phyloP scores from a whole-genome alignment of 2,888 invertebrate species.

The Drosophila gaucha region DNA sequence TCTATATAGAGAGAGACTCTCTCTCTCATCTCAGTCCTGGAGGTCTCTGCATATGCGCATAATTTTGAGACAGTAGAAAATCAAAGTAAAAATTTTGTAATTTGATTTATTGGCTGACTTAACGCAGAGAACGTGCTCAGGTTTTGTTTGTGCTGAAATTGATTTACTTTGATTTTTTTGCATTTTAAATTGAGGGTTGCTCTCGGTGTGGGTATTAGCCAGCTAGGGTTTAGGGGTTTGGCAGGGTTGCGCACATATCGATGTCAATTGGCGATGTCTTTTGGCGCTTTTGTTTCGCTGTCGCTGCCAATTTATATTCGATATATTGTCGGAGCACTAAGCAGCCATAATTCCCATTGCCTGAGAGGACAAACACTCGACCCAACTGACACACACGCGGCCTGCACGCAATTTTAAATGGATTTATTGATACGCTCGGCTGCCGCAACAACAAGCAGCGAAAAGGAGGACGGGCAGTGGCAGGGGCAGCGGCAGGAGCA shows the following conservation, averaged over 20 bases:
- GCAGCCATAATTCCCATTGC: slow-evolving; percentile 77
- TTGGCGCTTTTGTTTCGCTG: slow-evolving; percentile 73
- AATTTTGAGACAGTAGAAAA: slow-evolving; percentile 48
- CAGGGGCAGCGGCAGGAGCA: slow-evolving; percentile 1
- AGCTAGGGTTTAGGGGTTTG: slow-evolving; percentile 36
- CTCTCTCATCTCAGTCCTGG: too few species aligned
- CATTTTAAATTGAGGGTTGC: slow-evolving; percentile 76
- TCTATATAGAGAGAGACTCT: slow-evolving; percentile 21
- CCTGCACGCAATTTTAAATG: slow-evolving; percentile 77
- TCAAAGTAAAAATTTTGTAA: slow-evolving; percentile 61
- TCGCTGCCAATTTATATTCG: slow-evolving; percentile 76
- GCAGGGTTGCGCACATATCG: slow-evolving; percentile 30
- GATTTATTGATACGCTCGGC: slow-evolving; percentile 76
- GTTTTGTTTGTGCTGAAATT: slow-evolving; percentile 67
- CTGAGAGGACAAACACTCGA: slow-evolving; percentile 65
- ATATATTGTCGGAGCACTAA: slow-evolving; percentile 60
- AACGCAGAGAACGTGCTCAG: slow-evolving; percentile 71
- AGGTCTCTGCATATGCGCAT: slow-evolving; percentile 66
- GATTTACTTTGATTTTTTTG: slow-evolving; percentile 82
- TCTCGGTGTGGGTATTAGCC: slow-evolving; percentile 46
- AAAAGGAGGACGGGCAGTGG: neutral
- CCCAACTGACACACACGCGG: slow-evolving; percentile 54
- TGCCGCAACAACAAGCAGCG: slow-evolving; percentile 54
- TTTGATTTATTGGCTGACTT: slow-evolving; percentile 81
- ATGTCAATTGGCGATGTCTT: slow-evolving; percentile 69